Base-by-base conservation (phyloP, 2,113 vertebrate species). In the Trematocara stigmaticum region DNA sequence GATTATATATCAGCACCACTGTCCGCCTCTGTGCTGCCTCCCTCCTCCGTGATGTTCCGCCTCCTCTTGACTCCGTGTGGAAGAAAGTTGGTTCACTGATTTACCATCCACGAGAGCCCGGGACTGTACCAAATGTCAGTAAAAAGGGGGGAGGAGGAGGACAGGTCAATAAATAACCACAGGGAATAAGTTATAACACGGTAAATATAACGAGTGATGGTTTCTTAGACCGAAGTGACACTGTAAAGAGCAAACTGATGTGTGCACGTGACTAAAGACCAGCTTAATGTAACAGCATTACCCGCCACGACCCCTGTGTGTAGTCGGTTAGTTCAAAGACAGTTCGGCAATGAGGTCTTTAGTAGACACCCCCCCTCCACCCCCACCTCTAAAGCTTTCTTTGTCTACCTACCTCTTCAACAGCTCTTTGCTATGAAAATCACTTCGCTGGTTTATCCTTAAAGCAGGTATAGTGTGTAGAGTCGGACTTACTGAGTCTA, bases 321-420 rank as follows among this genome's bases (percentile, higher is more conserved):
- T 9, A 84, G 59, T 55, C 92, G 91, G 91, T 92, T 89, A 57
- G 59, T 89, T 84, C 86, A 69, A 82, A 84, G 53, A 56, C 81
- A 66, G 69, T 87, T 64, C 81, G 52, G 87, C 83, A 40, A 35
- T 66, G 88, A 92, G 87, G 91, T 91, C 90, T 92, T 92, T 87
- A 55, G 71, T 83, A n/a, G 56, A 92, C 93, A 84, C 93, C 93
- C 89, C 89, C 87, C 81, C 18, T 31, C 45, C 10, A 4, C 71
- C 71, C 45, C 45, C 10, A 47, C 16, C 45, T 49, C 71, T 76
- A 31, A 47, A 4, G 76, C 66, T 79, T 91, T 88, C 92, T 94
- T 94, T 95, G 92, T 93, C 91, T 89, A 35, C 84, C 55, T 93
- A 84, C 84, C 90, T 94, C 84, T 52, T 92, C 90, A 85, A 15